Conservation (phyloP, 2,888 invertebrate genomes). For the Petrolisthes manimaculis region DNA sequence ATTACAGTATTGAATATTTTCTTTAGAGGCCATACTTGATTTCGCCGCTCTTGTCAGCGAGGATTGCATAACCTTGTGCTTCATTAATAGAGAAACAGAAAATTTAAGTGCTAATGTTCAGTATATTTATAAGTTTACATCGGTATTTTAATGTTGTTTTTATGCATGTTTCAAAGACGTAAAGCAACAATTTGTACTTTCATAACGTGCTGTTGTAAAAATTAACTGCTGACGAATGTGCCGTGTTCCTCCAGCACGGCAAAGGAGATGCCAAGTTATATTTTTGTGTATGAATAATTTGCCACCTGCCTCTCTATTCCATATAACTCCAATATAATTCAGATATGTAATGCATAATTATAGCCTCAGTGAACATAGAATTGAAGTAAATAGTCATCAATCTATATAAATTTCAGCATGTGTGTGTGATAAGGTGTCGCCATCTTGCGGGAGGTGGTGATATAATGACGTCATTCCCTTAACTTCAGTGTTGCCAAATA, state of each 20-base stretch:
- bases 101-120: too few species aligned
- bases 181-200: too few species aligned
- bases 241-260: conserved; percentile 20
- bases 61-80: too few species aligned
- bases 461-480: conserved; percentile 6
- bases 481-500: too few species aligned
- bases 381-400: neutral
- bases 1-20: too few species aligned
- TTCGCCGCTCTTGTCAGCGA: too few species aligned
- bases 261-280: too few species aligned
- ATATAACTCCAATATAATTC: neutral
- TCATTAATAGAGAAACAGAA: too few species aligned
- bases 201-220: neutral
- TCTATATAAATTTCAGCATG: neutral
- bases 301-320: neutral
- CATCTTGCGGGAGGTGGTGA: conserved; percentile 10
- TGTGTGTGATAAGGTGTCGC: conserved; percentile 13
- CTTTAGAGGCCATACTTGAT: too few species aligned
- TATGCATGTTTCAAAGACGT: too few species aligned
- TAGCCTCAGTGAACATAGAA: neutral
- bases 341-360: neutral
- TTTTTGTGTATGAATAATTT: neutral
- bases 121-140: too few species aligned
- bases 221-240: conserved; percentile 2
- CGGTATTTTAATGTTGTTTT: too few species aligned